phyloP scores from a whole-genome alignment of 2,113 vertebrate species.

The Phrynosoma platyrhinos region DNA sequence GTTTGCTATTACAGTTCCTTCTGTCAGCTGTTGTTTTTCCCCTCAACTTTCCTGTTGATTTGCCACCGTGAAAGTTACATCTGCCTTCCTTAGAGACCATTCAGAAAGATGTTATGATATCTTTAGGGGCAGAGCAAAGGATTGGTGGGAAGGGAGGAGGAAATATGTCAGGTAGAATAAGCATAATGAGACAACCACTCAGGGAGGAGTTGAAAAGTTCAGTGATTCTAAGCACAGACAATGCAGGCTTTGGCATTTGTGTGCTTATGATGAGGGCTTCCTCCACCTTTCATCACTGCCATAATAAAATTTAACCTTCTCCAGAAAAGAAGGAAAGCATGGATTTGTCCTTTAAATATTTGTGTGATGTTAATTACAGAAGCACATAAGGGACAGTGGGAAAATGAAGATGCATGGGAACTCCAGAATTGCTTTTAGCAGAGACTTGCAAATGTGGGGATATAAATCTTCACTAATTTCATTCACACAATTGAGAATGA shows the following conservation, averaged over 20 bases:
- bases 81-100: conserved; percentile 33
- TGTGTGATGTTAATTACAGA: conserved; percentile 10
- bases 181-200: conserved; percentile 65
- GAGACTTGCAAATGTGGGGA: too few relatives aligned
- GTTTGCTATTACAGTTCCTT: too few relatives aligned
- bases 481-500: too few relatives aligned
- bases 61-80: conserved; percentile 43
- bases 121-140: conserved; percentile 27
- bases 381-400: background rate
- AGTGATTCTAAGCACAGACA: conserved; percentile 67
- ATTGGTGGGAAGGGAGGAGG: conserved; percentile 18
- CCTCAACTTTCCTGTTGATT: conserved; percentile 53
- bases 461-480: too few relatives aligned
- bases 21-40: background rate
- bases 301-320: conserved; percentile 54
- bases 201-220: conserved; percentile 63
- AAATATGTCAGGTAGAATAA: conserved; percentile 73
- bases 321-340: conserved; percentile 24
- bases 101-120: conserved; percentile 35
- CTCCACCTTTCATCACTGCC: background rate
- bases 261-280: background rate
- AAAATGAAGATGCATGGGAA: background rate
- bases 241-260: conserved; percentile 63
- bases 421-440: background rate
- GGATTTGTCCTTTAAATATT: conserved; percentile 45